Conservation (phyloP, 2,797 vertebrate genomes). For the Octomys mimax region DNA sequence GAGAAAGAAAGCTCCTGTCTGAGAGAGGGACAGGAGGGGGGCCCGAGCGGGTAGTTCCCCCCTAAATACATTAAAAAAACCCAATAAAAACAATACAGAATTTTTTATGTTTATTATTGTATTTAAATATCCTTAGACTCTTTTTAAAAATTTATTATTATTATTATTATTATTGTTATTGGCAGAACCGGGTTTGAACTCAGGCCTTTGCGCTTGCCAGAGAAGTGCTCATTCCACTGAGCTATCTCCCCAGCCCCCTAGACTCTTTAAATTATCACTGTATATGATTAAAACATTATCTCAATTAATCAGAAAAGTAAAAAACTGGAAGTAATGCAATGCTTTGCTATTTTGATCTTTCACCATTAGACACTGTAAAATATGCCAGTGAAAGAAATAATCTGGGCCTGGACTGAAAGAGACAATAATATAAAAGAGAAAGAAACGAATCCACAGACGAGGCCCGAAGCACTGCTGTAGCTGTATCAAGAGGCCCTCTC, state of each 20-base stretch:
- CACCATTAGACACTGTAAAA: not conserved
- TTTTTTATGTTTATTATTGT: conserved; percentile 28
- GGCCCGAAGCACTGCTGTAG: not conserved
- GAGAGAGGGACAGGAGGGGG: too few species aligned
- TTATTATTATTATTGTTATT: too few species aligned
- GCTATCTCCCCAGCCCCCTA: not conserved
- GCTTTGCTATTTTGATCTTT: conserved; percentile 43
- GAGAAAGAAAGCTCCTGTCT: too few species aligned
- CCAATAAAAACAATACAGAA: too few species aligned
- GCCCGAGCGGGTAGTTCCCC: too few species aligned
- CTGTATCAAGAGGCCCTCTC: not conserved
- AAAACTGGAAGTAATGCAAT: conserved; percentile 9
- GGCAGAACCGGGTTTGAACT: too few species aligned
- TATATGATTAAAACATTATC: not conserved
- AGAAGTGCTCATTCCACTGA: too few species aligned
- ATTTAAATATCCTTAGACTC: conserved; percentile 10
- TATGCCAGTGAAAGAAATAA: not conserved
- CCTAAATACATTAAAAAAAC: too few species aligned
- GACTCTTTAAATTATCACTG: conserved; percentile 15
- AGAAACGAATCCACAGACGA: not conserved
- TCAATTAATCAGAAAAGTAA: conserved; percentile 42
- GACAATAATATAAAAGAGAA: not conserved
- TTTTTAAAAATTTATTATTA: not conserved
- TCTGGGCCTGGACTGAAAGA: not conserved
- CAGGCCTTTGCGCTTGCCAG: too few species aligned